Evolutionary conservation across 1,140 invertebrate species (phyloP).

Genomic region (Epicauta chinensis): DNA sequence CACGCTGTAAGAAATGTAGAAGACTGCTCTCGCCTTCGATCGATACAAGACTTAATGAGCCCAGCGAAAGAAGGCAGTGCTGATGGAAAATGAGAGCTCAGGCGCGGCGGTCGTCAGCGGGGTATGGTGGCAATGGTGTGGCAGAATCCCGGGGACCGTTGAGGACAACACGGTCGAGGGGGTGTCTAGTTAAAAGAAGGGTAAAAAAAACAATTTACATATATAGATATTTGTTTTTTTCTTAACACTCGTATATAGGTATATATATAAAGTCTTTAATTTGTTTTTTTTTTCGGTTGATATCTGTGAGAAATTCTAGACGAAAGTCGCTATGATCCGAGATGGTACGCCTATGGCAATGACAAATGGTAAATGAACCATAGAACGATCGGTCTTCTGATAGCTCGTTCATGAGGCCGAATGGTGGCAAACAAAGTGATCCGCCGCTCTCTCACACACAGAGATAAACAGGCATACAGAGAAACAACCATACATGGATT

Average conservation of each 20-base stretch:
- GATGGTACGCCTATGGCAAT: slow-evolving; percentile 1
- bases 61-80: slow-evolving; percentile 32
- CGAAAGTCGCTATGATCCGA: too few relatives aligned
- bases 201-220: too few relatives aligned
- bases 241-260: too few relatives aligned
- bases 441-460: slow-evolving; percentile 5
- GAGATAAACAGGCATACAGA: too few relatives aligned
- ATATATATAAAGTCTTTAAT: too few relatives aligned
- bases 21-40: slow-evolving; percentile 26
- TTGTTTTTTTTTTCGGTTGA: too few relatives aligned
- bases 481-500: slow-evolving; percentile 7
- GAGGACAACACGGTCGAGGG: too few relatives aligned
- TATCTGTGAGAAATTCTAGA: too few relatives aligned
- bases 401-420: too few relatives aligned
- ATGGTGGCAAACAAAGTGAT: slow-evolving; percentile 14
- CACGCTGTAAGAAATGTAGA: slow-evolving; percentile 34
- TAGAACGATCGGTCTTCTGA: too few relatives aligned
- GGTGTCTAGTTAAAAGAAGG: too few relatives aligned
- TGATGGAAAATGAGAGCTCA: slow-evolving; percentile 32
- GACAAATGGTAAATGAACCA: slow-evolving; percentile 7
- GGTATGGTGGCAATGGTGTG: slow-evolving; percentile 6
- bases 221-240: too few relatives aligned
- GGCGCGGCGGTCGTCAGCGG: slow-evolving; percentile 10
- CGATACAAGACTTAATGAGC: slow-evolving; percentile 37
- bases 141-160: slow-evolving; percentile 1